Base-by-base conservation (phyloP, 2,797 vertebrate species). In the Odontamblyopus rebecca region DNA sequence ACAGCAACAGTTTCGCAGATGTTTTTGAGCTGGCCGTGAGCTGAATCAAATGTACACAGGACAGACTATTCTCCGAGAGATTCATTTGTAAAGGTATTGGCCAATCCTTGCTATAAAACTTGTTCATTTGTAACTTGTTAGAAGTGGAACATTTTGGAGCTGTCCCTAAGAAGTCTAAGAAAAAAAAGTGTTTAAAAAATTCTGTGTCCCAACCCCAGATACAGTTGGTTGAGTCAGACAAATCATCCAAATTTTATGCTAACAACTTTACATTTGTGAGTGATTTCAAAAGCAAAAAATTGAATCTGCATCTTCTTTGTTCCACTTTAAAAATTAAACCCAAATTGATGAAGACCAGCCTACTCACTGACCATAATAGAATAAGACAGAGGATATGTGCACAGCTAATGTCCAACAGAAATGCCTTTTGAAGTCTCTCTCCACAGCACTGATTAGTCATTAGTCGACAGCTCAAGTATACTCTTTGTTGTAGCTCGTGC, bases 391-490 rank as follows among this genome's bases (percentile, higher is more conserved):
- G 61, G 30, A 62, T 35, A n/a, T 62, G 15, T n/a, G 32, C 61
- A n/a, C 32, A n/a, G 61, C 61, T 63, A 63, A 63, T 63, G 61
- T 63, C n/a, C 9, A 4, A 48, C 41, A 53, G 69, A 73, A 69
- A 60, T 54, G 67, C 7, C 60, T 61, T 61, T 18, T 66, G 64
- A 68, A 67, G 23, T 4, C 16, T 16, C 15, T 60, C 6, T 9
- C 19, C 12, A 32, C 81, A 67, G 65, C n/a, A 67, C 72, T 68
- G 57, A 63, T 67, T 35, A 67, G 73, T 67, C 66, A 66, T 81
- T 68, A 73, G 72, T 79, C 70, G 72, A 44, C 73, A 75, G 67
- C 61, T 44, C 66, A 66, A 64, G 72, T 73, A 75, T 8, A 50
- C 73, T 64, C 71, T 50, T 66, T 26, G n/a, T 56, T 69, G 65